Conservation (phyloP, 1,140 invertebrate genomes). For the Drosophila chauvacae region DNA sequence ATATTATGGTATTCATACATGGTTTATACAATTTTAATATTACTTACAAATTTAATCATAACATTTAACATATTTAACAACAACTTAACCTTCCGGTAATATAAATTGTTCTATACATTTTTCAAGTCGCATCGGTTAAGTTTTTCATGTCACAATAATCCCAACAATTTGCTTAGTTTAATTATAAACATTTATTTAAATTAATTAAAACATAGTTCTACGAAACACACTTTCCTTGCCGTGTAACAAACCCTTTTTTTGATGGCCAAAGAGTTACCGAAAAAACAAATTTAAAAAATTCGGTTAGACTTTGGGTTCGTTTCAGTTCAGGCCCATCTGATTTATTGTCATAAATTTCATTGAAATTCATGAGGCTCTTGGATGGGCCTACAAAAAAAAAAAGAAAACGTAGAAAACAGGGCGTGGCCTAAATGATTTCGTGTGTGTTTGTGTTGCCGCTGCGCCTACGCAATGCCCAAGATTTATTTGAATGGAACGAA, state of each 20-base stretch:
- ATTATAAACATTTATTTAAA: background rate
- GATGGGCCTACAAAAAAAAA: slow-evolving; percentile 33
- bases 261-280: slow-evolving; percentile 14
- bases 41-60: too few species aligned
- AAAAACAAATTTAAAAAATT: slow-evolving; percentile 39
- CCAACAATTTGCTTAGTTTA: background rate
- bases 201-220: background rate
- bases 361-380: slow-evolving; percentile 53
- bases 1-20: too few species aligned
- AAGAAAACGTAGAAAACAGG: slow-evolving; percentile 22
- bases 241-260: slow-evolving; percentile 30
- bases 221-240: background rate
- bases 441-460: slow-evolving; percentile 39
- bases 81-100: too few species aligned
- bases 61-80: too few species aligned
- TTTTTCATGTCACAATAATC: too few species aligned
- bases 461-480: slow-evolving; percentile 52
- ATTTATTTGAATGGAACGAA: slow-evolving; percentile 70
- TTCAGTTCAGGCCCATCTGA: slow-evolving; percentile 39
- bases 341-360: slow-evolving; percentile 61
- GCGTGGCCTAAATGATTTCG: slow-evolving; percentile 43
- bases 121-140: too few species aligned
- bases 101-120: too few species aligned
- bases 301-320: slow-evolving; percentile 35
- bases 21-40: too few species aligned